Percentiles rank a stretch among this genome's conserved stretches.
Evolutionary conservation across 1,140 invertebrate species (phyloP).

Genomic region (Lordiphosa stackelbergi): DNA sequence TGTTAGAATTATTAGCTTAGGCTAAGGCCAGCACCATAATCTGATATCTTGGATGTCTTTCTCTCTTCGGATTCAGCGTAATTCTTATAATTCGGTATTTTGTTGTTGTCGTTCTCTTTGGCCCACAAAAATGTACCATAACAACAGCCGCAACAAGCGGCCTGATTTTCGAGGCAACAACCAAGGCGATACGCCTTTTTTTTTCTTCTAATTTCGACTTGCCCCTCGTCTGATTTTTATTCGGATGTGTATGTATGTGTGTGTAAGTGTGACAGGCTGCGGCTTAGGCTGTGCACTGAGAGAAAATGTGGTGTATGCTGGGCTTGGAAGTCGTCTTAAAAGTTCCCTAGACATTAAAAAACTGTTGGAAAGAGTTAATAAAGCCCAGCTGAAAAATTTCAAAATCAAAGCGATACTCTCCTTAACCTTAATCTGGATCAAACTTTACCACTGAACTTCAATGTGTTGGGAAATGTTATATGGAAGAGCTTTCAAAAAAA

Average conservation of each 20-base stretch:
- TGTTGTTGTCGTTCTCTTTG: constrained; percentile 23
- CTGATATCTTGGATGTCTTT: constrained; percentile 69
- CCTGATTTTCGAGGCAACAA: constrained; percentile 17
- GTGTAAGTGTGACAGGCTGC: constrained; percentile 10
- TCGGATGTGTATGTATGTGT: constrained; percentile 2
- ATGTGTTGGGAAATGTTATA: too few species aligned
- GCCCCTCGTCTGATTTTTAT: constrained; percentile 23
- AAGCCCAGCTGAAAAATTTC: too few species aligned
- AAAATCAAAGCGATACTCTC: too few species aligned
- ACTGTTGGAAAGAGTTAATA: too few species aligned
- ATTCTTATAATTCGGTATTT: constrained; percentile 62
- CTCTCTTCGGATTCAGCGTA: constrained; percentile 53
- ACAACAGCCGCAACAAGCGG: constrained; percentile 30
- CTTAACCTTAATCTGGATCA: too few species aligned
- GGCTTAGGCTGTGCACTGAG: constrained; percentile 26
- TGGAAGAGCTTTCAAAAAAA: too few species aligned
- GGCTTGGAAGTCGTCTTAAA: too few species aligned
- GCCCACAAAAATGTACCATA: constrained; percentile 38
- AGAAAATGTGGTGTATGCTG: constrained; percentile 5
- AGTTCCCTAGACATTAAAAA: too few species aligned
- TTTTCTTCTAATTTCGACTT: constrained; percentile 57
- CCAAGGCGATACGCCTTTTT: constrained; percentile 50
- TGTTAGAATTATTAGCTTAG: constrained; percentile 62
- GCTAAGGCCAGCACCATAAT: constrained; percentile 62
- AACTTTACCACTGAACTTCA: too few species aligned